phyloP scores from a whole-genome alignment of 2,888 invertebrate genomes.

The Nomada fabriciana region DNA sequence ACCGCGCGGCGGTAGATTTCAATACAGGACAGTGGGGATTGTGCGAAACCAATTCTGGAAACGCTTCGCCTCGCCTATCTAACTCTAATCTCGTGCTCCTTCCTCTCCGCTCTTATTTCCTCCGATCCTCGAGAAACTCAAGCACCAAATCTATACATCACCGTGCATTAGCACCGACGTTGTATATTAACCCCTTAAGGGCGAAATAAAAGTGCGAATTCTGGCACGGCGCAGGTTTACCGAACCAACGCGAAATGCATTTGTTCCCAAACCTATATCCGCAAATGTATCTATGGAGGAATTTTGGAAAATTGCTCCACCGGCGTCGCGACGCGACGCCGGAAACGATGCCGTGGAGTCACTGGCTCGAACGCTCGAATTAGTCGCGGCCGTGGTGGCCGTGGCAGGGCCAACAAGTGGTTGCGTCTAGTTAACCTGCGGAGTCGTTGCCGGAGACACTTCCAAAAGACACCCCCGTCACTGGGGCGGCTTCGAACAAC shows the following conservation, averaged over 20 bases:
- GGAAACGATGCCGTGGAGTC: conserved; percentile 36
- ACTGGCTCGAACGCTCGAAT: conserved; percentile 56
- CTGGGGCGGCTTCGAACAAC: conserved; percentile 47
- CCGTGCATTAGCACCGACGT: too few relatives aligned
- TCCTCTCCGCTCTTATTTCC: neutral
- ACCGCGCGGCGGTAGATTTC: conserved; percentile 19
- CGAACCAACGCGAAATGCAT: too few relatives aligned
- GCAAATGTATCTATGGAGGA: too few relatives aligned
- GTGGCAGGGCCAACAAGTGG: conserved; percentile 70
- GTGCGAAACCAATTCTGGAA: conserved; percentile 28
- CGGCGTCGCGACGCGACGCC: conserved; percentile 17
- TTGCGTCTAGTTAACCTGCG: conserved; percentile 72
- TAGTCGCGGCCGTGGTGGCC: conserved; percentile 64
- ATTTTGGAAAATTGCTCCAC: conserved; percentile 7
- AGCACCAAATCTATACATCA: too few relatives aligned
- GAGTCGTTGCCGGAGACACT: conserved; percentile 71
- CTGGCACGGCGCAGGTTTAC: too few relatives aligned
- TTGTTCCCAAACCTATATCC: too few relatives aligned
- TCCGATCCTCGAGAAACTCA: too few relatives aligned
- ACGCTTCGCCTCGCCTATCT: neutral
- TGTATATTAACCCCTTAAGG: too few relatives aligned
- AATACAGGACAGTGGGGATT: neutral
- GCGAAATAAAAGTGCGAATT: too few relatives aligned
- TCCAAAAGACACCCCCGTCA: conserved; percentile 69
- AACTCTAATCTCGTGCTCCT: neutral